A percentile compares a stretch with the other conserved stretches of the same genome.
phyloP scores from a whole-genome alignment of 2,888 invertebrate species.

The Operophtera brumata region DNA sequence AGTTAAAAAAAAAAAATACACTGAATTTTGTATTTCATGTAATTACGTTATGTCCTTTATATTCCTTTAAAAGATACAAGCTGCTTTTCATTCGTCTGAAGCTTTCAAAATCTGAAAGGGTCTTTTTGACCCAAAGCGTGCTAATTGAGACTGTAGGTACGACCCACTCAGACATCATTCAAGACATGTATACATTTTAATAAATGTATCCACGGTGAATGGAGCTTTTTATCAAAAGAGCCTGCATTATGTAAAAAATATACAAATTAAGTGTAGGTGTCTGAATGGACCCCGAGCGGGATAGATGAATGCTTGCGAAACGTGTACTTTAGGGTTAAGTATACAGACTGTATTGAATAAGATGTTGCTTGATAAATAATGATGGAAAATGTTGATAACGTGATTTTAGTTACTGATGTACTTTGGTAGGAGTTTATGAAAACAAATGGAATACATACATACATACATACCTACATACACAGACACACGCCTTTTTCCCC shows the following conservation, averaged over 20 bases:
- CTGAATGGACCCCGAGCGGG: constrained; percentile 58
- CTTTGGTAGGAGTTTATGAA: no score
- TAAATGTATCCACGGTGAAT: constrained; percentile 78
- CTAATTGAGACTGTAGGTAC: constrained; percentile 40
- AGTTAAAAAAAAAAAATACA: no score
- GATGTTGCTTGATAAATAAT: constrained; percentile 48
- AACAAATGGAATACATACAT: no score
- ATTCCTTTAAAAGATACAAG: background rate
- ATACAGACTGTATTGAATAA: constrained; percentile 58
- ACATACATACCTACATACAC: no score
- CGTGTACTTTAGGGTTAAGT: constrained; percentile 57
- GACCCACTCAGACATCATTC: constrained; percentile 73
- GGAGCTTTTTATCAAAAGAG: constrained; percentile 70
- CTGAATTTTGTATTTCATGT: no score
- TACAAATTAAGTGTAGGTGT: constrained; percentile 74
- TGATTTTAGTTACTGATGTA: background rate
- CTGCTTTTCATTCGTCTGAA: background rate
- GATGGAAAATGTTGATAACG: background rate
- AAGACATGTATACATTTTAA: constrained; percentile 72
- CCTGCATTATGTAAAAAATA: constrained; percentile 67
- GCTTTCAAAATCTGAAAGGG: constrained; percentile 40
- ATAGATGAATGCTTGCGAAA: constrained; percentile 53
- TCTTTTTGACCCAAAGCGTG: constrained; percentile 39
- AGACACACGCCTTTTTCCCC: no score
- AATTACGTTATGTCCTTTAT: background rate